A percentile compares a stretch with the other conserved stretches of the same genome.
Conservation (phyloP, 1,140 invertebrate species). For the Eriosoma lanigerum region DNA sequence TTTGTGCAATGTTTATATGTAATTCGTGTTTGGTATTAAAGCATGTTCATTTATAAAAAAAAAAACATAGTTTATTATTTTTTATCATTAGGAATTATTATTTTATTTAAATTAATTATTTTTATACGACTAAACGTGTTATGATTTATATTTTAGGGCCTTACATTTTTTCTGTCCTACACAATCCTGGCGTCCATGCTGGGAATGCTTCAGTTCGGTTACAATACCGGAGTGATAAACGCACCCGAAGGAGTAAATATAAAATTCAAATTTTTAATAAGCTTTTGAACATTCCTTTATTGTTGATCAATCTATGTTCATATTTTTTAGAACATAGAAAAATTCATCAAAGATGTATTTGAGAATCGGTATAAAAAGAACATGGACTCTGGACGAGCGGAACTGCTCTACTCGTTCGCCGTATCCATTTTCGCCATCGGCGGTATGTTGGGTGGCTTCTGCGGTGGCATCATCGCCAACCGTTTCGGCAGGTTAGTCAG, state of each 20-base stretch:
- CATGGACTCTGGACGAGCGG: slow-evolving; percentile 69
- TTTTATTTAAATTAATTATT: no score
- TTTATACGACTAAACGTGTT: no score
- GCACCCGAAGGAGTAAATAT: slow-evolving; percentile 78
- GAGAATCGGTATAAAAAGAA: slow-evolving; percentile 72
- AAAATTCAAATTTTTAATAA: background rate
- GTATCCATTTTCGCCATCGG: slow-evolving; percentile 94
- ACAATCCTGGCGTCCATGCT: slow-evolving; percentile 91
- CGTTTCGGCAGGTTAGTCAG: slow-evolving; percentile 78
- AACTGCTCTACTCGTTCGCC: slow-evolving; percentile 82
- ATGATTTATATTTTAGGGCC: slow-evolving; percentile 67
- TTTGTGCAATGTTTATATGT: background rate
- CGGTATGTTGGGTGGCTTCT: slow-evolving; percentile 91
- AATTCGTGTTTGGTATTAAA: no score
- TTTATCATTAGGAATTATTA: no score
- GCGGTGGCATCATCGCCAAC: slow-evolving; percentile 85
- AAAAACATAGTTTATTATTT: no score
- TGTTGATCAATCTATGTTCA: background rate
- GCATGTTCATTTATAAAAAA: no score
- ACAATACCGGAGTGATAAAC: slow-evolving; percentile 98
- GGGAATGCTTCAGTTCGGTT: slow-evolving; percentile 98
- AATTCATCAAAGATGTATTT: slow-evolving; percentile 89
- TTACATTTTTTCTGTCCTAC: slow-evolving; percentile 88
- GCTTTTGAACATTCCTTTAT: background rate
- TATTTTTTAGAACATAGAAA: slow-evolving; percentile 78